A percentile compares a stretch with the other conserved stretches of the same genome.
These are phyloP conservation scores for Hesperophylax magnus DNA, from an alignment of 1,140 invertebrate species.

Conservation along the genomic window DNA sequence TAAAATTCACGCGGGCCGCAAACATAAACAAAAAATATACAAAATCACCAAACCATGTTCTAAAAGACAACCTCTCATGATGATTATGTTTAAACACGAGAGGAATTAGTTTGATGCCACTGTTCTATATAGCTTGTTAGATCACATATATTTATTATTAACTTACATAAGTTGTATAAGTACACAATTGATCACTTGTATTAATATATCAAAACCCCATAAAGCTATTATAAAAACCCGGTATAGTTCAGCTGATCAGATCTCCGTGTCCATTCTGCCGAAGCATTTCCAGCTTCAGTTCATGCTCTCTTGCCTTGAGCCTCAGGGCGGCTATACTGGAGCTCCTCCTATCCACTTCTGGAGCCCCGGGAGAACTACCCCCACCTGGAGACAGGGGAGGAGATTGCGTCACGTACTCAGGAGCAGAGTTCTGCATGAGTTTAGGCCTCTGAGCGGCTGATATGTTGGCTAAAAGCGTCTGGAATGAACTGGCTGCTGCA, in stretches of 20 bases:
- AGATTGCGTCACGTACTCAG: constrained; percentile 73
- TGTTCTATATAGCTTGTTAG: background rate
- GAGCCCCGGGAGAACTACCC: constrained; percentile 61
- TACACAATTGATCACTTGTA: no score
- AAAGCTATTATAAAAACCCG: background rate
- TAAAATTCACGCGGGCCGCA: no score
- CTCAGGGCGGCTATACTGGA: constrained; percentile 92
- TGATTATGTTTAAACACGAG: no score
- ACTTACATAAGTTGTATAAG: no score
- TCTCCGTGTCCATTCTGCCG: constrained; percentile 84
- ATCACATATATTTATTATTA: no score
- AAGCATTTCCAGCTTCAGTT: constrained; percentile 86
- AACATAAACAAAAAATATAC: no score
- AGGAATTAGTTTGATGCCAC: no score
- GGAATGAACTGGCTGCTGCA: constrained; percentile 82
- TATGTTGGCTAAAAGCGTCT: constrained; percentile 86
- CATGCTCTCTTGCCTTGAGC: constrained; percentile 93
- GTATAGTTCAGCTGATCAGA: constrained; percentile 77
- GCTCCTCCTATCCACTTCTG: constrained; percentile 83
- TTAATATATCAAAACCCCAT: no score
- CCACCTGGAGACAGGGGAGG: constrained; percentile 70
- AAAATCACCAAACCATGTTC: no score
- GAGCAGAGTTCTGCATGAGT: constrained; percentile 61
- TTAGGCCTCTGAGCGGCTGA: constrained; percentile 76
- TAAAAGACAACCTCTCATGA: no score